Percentiles rank a stretch among this genome's conserved stretches.
Evolutionary conservation across 2,113 vertebrate genomes (phyloP).

Genomic region (Scophthalmus maximus): DNA sequence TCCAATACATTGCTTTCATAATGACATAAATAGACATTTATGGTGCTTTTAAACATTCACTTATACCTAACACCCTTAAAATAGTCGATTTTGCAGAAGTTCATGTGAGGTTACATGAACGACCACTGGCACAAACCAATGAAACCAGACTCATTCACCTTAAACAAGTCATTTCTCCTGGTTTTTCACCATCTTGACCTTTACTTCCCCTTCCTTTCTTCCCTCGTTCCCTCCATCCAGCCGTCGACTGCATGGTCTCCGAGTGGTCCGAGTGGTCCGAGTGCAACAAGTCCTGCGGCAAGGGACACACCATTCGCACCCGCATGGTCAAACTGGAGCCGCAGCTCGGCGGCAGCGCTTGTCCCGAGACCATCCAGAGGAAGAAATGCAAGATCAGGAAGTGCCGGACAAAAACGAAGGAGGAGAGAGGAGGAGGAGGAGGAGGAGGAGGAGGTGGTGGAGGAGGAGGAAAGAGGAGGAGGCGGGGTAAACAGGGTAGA

Average conservation of each 20-base stretch:
- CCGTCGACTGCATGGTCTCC: conserved; percentile 90
- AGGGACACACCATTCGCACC: conserved; percentile 94
- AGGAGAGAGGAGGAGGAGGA: conserved; percentile 47
- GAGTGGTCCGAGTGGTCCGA: conserved; percentile 96
- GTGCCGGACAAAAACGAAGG: conserved; percentile 79
- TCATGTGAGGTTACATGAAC: too few relatives aligned
- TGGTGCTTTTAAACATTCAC: too few relatives aligned
- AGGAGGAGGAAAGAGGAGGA: conserved; percentile 45
- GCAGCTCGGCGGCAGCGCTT: conserved; percentile 89
- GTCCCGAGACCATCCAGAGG: conserved; percentile 93
- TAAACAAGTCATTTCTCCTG: too few relatives aligned
- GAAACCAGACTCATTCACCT: too few relatives aligned
- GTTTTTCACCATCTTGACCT: too few relatives aligned
- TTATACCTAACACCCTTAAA: too few relatives aligned
- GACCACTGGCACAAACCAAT: too few relatives aligned
- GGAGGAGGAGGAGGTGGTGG: conserved; percentile 29
- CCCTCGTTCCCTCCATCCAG: conserved; percentile 71
- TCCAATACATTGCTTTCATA: too few relatives aligned
- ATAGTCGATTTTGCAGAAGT: too few relatives aligned
- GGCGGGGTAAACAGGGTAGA: conserved; percentile 50
- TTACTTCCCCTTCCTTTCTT: too few relatives aligned
- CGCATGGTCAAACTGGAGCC: conserved; percentile 94
- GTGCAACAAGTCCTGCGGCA: conserved; percentile 96
- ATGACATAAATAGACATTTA: too few relatives aligned
- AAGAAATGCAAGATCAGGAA: conserved; percentile 93